Percentiles rank a stretch among this genome's conserved stretches.
phyloP scores from a whole-genome alignment of 2,888 invertebrate genomes.

The Aelia acuminata region DNA sequence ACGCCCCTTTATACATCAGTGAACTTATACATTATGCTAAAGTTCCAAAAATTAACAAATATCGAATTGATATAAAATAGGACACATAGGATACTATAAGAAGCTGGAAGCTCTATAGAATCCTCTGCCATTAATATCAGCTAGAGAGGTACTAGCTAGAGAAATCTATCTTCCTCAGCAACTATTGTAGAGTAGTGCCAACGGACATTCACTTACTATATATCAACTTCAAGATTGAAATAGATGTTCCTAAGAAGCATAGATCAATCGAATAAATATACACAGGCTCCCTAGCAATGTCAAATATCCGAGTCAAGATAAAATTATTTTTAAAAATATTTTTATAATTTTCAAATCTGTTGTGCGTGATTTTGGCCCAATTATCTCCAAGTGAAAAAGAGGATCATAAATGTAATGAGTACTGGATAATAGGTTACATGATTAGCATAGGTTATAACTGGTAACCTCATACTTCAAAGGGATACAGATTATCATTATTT shows the following conservation, averaged over 20 bases:
- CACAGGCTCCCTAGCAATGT: no score
- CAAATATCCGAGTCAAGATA: no score
- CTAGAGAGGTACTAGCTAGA: neutral
- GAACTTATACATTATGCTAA: neutral
- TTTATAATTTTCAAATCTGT: no score
- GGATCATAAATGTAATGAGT: no score
- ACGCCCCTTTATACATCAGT: neutral
- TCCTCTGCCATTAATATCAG: neutral
- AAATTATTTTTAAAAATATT: no score
- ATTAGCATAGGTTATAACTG: no score
- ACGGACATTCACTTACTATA: neutral
- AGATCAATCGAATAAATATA: neutral
- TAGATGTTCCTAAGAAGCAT: neutral
- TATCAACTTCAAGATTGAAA: neutral
- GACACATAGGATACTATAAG: neutral
- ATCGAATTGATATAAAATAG: neutral
- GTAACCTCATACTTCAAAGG: no score
- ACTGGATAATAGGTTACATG: no score
- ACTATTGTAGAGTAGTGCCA: neutral
- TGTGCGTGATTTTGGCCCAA: no score
- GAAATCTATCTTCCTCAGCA: neutral
- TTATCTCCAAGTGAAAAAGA: no score
- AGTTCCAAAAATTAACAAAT: neutral
- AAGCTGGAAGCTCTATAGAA: neutral
- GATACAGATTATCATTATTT: no score